These are phyloP conservation scores for Sphaerophoria taeniata DNA, from an alignment of 2,888 invertebrate genomes.

Conservation along the genomic window DNA sequence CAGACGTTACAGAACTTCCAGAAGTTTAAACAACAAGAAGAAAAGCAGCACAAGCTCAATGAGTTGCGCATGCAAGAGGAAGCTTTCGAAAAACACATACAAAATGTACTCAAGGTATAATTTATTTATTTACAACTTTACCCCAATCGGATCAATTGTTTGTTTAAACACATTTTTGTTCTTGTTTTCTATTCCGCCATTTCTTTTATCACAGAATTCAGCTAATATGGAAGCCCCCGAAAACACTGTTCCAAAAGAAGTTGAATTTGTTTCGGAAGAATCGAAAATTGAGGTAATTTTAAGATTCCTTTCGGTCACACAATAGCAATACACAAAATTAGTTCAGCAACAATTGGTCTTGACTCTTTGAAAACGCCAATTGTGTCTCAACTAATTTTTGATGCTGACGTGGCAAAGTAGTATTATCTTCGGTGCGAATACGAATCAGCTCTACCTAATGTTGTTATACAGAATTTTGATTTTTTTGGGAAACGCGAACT, in stretches of 20 bases:
- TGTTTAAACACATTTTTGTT: background rate
- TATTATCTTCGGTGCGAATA: slow-evolving; percentile 38
- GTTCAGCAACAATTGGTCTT: slow-evolving; percentile 17
- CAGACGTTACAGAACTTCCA: slow-evolving; percentile 88
- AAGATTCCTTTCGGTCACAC: slow-evolving; percentile 34
- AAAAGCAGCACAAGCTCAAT: slow-evolving; percentile 87
- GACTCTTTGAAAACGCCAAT: slow-evolving; percentile 22
- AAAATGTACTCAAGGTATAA: slow-evolving; percentile 88
- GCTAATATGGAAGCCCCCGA: slow-evolving; percentile 81
- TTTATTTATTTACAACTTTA: background rate
- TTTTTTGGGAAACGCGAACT: background rate
- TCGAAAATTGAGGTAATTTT: slow-evolving; percentile 83
- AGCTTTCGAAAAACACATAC: slow-evolving; percentile 89
- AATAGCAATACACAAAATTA: slow-evolving; percentile 6
- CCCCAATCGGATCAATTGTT: background rate
- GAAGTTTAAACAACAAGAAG: slow-evolving; percentile 85
- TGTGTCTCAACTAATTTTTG: slow-evolving; percentile 13
- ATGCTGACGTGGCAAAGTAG: slow-evolving; percentile 52
- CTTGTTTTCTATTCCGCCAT: slow-evolving; percentile 6
- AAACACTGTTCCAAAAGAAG: slow-evolving; percentile 85
- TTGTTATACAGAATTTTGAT: slow-evolving; percentile 63
- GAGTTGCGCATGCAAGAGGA: slow-evolving; percentile 90
- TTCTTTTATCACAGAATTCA: slow-evolving; percentile 80
- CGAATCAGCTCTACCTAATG: slow-evolving; percentile 70
- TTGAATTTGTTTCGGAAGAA: slow-evolving; percentile 86